A percentile compares a stretch with the other conserved stretches of the same genome.
phyloP scores from a whole-genome alignment of 1,140 invertebrate genomes.

The Drosophila kepulauana region DNA sequence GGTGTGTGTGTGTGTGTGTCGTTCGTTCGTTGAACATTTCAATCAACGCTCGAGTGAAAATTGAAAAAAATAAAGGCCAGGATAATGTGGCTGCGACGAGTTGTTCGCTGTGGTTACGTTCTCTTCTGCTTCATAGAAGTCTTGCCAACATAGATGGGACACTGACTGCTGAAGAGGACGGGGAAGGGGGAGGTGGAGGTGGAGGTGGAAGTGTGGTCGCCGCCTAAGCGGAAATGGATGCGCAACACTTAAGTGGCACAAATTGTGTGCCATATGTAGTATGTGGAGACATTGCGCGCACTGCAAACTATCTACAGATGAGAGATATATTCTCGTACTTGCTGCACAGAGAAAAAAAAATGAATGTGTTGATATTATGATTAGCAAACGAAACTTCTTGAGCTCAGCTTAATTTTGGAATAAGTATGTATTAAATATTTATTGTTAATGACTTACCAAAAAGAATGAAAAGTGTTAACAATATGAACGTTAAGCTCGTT shows the following conservation, averaged over 20 bases:
- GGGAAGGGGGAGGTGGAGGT: background rate
- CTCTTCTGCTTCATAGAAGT: slow-evolving; percentile 22
- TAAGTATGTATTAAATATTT: too few relatives aligned
- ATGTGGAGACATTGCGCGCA: slow-evolving; percentile 52
- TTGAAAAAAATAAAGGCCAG: slow-evolving; percentile 78
- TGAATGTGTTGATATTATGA: too few relatives aligned
- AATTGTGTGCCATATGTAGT: slow-evolving; percentile 66
- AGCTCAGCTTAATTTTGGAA: too few relatives aligned
- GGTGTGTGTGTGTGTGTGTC: slow-evolving; percentile 26
- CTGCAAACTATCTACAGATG: slow-evolving; percentile 26
- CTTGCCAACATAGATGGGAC: background rate
- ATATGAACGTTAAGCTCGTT: too few relatives aligned
- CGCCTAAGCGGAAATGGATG: slow-evolving; percentile 79
- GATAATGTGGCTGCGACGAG: slow-evolving; percentile 67
- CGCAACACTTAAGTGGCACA: slow-evolving; percentile 81
- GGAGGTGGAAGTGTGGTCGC: slow-evolving; percentile 11
- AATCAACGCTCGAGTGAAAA: slow-evolving; percentile 82
- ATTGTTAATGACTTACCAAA: too few relatives aligned
- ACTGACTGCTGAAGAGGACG: too few relatives aligned
- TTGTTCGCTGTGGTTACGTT: slow-evolving; percentile 20
- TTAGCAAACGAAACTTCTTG: too few relatives aligned
- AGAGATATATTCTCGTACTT: slow-evolving; percentile 22
- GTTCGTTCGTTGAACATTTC: slow-evolving; percentile 77
- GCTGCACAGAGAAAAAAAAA: too few relatives aligned
- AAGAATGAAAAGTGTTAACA: too few relatives aligned